A percentile compares a stretch with the other conserved stretches of the same genome.
phyloP scores from a whole-genome alignment of 2,888 invertebrate genomes.

The Eilema depressum region DNA sequence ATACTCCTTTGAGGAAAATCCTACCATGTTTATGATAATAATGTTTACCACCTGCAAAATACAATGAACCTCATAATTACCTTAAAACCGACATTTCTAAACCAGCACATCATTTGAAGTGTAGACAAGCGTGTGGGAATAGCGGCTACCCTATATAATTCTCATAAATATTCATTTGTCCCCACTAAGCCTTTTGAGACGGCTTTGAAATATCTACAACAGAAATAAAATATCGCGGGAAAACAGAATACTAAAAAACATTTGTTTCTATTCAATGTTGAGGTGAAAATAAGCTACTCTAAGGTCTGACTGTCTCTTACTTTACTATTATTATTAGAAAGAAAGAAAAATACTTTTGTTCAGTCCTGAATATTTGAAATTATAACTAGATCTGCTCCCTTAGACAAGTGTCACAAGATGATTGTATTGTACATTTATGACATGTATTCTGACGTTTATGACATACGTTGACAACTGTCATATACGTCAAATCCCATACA shows the following conservation, averaged over 20 bases:
- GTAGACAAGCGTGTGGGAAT: constrained; percentile 34
- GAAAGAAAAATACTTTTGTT: too few species aligned
- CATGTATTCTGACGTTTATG: too few species aligned
- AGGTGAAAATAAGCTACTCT: neutral
- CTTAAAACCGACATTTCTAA: constrained; percentile 19
- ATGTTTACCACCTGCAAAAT: constrained; percentile 5
- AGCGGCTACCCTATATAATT: constrained; percentile 28
- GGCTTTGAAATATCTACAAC: constrained; percentile 39
- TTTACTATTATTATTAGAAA: too few species aligned
- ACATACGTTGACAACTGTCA: too few species aligned
- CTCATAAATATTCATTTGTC: constrained; percentile 47
- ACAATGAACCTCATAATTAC: constrained; percentile 20
- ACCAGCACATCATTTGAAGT: constrained; percentile 26
- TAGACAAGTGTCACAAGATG: too few species aligned
- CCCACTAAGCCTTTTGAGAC: constrained; percentile 39
- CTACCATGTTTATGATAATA: neutral
- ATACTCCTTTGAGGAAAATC: neutral
- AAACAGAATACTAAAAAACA: neutral
- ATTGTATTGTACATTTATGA: too few species aligned
- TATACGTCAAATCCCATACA: too few species aligned
- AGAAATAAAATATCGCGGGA: constrained; percentile 8
- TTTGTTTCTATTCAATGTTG: constrained; percentile 7
- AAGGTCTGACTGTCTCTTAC: too few species aligned
- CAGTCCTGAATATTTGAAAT: too few species aligned
- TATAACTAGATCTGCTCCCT: too few species aligned